Evolutionary conservation across 1,140 invertebrate species (phyloP).

Genomic region (Temnothorax curvispinosus): DNA sequence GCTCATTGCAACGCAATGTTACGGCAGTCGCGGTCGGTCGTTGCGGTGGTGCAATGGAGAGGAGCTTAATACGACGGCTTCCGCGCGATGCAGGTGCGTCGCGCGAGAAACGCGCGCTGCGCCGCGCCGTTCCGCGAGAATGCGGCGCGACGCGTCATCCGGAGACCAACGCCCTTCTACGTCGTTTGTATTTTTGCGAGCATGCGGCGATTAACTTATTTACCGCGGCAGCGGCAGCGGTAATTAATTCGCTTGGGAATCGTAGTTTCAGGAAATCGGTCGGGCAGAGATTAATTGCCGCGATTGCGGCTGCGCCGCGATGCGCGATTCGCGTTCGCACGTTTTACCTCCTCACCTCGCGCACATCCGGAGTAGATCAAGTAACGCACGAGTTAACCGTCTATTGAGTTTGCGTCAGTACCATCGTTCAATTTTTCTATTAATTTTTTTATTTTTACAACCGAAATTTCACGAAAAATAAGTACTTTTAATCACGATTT

Average conservation of each 20-base stretch:
- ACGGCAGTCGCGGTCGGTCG: slow-evolving; percentile 54
- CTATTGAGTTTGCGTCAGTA: background rate
- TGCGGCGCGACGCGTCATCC: slow-evolving; percentile 51
- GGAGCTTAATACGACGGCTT: slow-evolving; percentile 44
- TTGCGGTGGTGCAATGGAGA: slow-evolving; percentile 34
- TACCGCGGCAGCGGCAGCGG: slow-evolving; percentile 11
- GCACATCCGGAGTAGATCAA: background rate
- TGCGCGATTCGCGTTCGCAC: background rate
- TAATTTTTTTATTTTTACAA: background rate
- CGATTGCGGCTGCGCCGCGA: slow-evolving; percentile 10
- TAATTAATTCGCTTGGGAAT: slow-evolving; percentile 58
- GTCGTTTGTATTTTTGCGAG: slow-evolving; percentile 2
- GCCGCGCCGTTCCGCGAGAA: slow-evolving; percentile 57
- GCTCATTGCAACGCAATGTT: slow-evolving; percentile 40
- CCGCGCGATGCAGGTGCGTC: slow-evolving; percentile 60
- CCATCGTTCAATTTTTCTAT: background rate
- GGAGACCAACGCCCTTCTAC: slow-evolving; percentile 62
- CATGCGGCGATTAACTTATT: slow-evolving; percentile 49
- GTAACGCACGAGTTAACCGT: background rate
- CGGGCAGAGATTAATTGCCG: slow-evolving; percentile 38
- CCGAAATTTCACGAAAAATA: background rate
- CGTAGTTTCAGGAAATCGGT: slow-evolving; percentile 30
- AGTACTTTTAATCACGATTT: background rate
- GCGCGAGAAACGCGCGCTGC: slow-evolving; percentile 48
- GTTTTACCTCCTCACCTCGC: slow-evolving; percentile 17